Percentiles rank a stretch among this genome's conserved stretches.
Evolutionary conservation across 1,140 invertebrate genomes (phyloP).

Genomic region (Helicoverpa zea): DNA sequence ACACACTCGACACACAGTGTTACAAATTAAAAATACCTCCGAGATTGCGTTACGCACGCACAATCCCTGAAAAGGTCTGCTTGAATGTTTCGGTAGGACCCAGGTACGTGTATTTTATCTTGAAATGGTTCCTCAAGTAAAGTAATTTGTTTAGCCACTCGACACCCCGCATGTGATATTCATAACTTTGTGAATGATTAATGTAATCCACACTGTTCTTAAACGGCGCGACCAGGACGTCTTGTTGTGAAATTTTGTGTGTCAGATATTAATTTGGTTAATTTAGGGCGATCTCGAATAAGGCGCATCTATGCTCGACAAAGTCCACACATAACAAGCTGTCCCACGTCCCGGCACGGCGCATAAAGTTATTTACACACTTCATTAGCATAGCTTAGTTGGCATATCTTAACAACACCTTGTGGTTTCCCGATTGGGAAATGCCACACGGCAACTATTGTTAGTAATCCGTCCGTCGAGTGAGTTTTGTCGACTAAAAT

Average conservation of each 20-base stretch:
- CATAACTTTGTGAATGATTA: background rate
- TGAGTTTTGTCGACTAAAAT: constrained; percentile 57
- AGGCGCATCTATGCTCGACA: background rate
- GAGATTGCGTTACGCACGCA: constrained; percentile 58
- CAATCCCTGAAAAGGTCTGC: constrained; percentile 55
- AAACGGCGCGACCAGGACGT: background rate
- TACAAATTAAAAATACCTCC: constrained; percentile 63
- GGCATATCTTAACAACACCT: constrained; percentile 37
- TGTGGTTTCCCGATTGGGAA: constrained; percentile 31
- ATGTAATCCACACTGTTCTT: constrained; percentile 12
- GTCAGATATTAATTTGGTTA: background rate
- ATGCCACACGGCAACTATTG: constrained; percentile 21
- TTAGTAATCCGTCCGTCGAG: constrained; percentile 17
- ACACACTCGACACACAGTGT: constrained; percentile 30
- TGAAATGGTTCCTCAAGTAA: constrained; percentile 36
- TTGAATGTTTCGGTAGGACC: constrained; percentile 49
- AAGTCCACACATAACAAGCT: background rate
- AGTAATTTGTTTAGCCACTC: constrained; percentile 3
- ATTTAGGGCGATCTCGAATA: background rate
- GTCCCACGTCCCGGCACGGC: background rate
- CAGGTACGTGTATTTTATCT: constrained; percentile 38
- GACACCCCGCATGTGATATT: background rate
- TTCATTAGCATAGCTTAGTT: constrained; percentile 36
- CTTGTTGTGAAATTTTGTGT: background rate
- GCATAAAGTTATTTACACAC: constrained; percentile 40